These are phyloP conservation scores for Clostera curtula DNA, from an alignment of 2,888 invertebrate species.

Conservation along the genomic window DNA sequence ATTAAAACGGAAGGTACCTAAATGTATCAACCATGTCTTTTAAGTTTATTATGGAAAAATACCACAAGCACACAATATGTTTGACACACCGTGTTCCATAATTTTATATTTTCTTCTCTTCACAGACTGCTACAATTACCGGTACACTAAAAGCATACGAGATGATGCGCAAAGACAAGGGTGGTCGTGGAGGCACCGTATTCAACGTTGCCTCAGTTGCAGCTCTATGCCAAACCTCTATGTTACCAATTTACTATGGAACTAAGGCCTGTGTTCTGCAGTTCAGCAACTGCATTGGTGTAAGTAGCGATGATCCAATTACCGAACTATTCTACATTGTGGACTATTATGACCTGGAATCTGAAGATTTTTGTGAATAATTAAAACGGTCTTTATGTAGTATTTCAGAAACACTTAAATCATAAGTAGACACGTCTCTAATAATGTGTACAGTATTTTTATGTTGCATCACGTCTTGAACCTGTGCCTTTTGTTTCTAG, in stretches of 20 bases:
- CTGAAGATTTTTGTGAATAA: too few species aligned
- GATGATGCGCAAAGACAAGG: slow-evolving; percentile 32
- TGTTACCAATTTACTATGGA: slow-evolving; percentile 27
- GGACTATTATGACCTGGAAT: too few species aligned
- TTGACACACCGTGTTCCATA: too few species aligned
- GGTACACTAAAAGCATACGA: slow-evolving; percentile 29
- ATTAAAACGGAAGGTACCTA: too few species aligned
- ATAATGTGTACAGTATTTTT: too few species aligned
- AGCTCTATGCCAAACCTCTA: slow-evolving; percentile 14
- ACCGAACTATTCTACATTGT: too few species aligned
- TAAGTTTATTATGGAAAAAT: too few species aligned
- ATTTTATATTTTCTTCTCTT: slow-evolving; percentile 2
- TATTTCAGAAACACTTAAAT: not conserved
- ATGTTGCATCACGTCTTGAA: too few species aligned
- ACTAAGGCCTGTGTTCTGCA: slow-evolving; percentile 31
- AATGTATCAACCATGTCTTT: too few species aligned
- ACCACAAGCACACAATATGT: too few species aligned
- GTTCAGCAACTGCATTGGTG: slow-evolving; percentile 31
- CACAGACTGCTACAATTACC: slow-evolving; percentile 28
- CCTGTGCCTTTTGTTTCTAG: slow-evolving; percentile 12
- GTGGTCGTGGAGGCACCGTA: slow-evolving; percentile 33
- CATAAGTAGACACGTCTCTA: not conserved
- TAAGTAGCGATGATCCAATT: slow-evolving; percentile 18
- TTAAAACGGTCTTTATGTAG: too few species aligned
- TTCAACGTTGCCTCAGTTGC: slow-evolving; percentile 33